Conservation (phyloP, 2,888 invertebrate species). For the Eulithis prunata region DNA sequence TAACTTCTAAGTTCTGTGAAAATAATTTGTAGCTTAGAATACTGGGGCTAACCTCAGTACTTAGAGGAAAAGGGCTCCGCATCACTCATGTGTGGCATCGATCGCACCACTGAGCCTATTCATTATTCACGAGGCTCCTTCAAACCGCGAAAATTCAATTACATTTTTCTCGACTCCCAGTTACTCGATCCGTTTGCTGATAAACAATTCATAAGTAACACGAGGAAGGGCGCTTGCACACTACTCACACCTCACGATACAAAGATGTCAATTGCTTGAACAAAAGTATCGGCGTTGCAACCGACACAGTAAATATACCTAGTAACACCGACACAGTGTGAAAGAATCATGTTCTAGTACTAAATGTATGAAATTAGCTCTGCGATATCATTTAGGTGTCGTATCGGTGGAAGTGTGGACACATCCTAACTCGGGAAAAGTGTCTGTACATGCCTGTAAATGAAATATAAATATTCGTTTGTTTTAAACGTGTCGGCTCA, state of each 20-base stretch:
- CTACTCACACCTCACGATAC: no score
- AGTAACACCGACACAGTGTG: no score
- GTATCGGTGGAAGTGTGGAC: no score
- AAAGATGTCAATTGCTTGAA: no score
- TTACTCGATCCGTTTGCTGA: constrained; percentile 35
- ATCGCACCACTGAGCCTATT: constrained; percentile 21
- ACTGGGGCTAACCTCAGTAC: not conserved
- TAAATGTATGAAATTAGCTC: no score
- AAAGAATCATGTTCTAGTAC: no score
- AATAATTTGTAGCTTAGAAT: not conserved
- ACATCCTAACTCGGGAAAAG: no score
- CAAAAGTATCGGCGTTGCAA: no score
- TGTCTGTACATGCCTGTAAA: no score
- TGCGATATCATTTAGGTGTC: no score
- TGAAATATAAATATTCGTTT: no score
- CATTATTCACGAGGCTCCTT: constrained; percentile 28
- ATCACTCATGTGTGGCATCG: constrained; percentile 18
- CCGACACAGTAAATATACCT: no score
- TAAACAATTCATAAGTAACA: constrained; percentile 37
- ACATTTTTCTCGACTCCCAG: constrained; percentile 35
- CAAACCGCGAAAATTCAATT: constrained; percentile 38
- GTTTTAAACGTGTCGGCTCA: constrained; percentile 19
- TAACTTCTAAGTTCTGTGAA: not conserved
- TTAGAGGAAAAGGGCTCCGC: constrained; percentile 7
- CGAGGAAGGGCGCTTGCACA: constrained; percentile 17